phyloP scores from a whole-genome alignment of 1,140 invertebrate genomes.

The Drosophila fuyamai region DNA sequence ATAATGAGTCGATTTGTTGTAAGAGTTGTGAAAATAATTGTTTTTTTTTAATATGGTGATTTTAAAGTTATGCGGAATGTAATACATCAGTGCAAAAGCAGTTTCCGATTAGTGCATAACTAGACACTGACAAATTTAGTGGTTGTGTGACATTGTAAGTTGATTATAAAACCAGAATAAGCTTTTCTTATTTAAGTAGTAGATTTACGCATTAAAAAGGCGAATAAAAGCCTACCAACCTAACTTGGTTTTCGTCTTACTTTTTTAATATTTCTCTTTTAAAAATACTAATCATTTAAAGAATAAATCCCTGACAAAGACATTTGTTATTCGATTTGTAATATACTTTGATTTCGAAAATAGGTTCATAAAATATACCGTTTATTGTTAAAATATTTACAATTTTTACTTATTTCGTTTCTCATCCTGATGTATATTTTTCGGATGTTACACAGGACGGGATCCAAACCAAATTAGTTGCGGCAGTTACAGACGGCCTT shows the following conservation, averaged over 20 bases:
- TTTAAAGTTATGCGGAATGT: conserved; percentile 1
- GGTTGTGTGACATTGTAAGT: neutral
- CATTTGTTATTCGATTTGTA: no score
- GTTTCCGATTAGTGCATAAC: conserved; percentile 1
- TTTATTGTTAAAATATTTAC: no score
- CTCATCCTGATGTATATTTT: neutral
- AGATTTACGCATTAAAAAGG: no score
- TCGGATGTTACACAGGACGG: neutral
- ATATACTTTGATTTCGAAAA: no score
- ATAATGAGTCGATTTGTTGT: neutral
- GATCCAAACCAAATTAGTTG: conserved; percentile 3
- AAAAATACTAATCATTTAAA: no score
- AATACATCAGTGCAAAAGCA: neutral
- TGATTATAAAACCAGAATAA: no score
- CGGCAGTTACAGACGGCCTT: conserved; percentile 72
- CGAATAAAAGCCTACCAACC: no score
- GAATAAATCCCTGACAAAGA: no score
- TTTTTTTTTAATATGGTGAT: neutral
- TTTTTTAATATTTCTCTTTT: no score
- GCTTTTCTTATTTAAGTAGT: no score
- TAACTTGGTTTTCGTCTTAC: no score
- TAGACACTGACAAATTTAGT: conserved; percentile 8
- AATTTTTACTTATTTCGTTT: neutral
- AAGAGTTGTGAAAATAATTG: neutral
- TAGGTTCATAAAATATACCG: no score